Conservation (phyloP, 2,888 invertebrate genomes). For the Tenthredo scrophulariae region DNA sequence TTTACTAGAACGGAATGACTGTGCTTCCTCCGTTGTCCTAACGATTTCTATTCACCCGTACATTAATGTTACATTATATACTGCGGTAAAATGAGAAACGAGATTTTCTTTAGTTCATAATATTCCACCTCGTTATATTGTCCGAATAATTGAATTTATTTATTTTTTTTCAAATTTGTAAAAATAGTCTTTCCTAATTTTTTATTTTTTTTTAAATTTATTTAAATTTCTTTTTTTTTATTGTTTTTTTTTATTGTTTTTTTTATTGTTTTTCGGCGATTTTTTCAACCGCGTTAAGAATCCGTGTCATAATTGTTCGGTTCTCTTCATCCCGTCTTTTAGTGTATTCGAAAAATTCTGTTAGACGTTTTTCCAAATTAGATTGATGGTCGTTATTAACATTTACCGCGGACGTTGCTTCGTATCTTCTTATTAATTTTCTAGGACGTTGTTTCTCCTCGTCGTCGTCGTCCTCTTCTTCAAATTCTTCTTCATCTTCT, state of each 20-base stretch:
- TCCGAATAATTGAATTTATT: neutral
- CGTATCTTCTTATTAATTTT: slow-evolving; percentile 41
- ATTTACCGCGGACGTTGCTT: neutral
- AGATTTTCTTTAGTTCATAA: neutral
- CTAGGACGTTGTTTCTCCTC: slow-evolving; percentile 55
- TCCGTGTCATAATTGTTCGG: slow-evolving; percentile 66
- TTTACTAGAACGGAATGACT: neutral
- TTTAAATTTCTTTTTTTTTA: neutral
- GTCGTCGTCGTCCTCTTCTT: slow-evolving; percentile 55
- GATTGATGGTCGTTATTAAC: slow-evolving; percentile 51
- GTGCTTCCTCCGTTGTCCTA: neutral
- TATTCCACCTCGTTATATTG: neutral
- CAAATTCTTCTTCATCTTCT: slow-evolving; percentile 56
- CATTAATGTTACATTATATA: neutral
- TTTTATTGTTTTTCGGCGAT: slow-evolving; percentile 64
- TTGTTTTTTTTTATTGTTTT: neutral
- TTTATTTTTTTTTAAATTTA: neutral
- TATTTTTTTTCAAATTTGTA: too few species aligned
- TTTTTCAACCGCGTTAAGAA: slow-evolving; percentile 68
- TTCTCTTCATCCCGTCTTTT: slow-evolving; percentile 70
- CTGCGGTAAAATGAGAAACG: neutral
- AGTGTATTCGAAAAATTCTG: slow-evolving; percentile 70
- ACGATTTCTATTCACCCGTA: neutral
- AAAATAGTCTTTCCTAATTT: neutral
- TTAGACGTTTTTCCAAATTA: slow-evolving; percentile 65